These are phyloP conservation scores for Leptestheria dahalacensis DNA, from an alignment of 1,140 invertebrate genomes.

Conservation along the genomic window DNA sequence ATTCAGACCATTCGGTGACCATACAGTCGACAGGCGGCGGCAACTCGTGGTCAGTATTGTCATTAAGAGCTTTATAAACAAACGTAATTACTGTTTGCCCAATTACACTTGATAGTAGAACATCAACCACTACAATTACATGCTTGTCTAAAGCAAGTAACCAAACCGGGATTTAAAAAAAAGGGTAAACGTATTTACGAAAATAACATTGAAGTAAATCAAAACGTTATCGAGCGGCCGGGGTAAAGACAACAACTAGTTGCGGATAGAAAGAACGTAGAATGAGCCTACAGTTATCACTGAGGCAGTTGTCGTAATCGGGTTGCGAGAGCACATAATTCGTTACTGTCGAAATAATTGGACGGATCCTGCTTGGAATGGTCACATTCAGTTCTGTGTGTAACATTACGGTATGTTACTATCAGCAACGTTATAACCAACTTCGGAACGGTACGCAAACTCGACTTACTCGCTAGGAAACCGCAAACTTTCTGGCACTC, in stretches of 20 bases:
- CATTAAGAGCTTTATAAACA: no score
- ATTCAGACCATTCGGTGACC: slow-evolving; percentile 53
- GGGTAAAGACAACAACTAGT: background rate
- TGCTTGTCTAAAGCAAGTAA: no score
- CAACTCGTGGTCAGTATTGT: background rate
- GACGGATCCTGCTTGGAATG: slow-evolving; percentile 4
- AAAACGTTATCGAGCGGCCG: background rate
- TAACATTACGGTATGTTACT: slow-evolving; percentile 16
- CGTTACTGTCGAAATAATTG: slow-evolving; percentile 12
- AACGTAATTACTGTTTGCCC: no score
- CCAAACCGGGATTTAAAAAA: no score
- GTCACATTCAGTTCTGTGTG: slow-evolving; percentile 12
- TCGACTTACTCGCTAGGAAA: slow-evolving; percentile 21
- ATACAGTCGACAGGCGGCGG: slow-evolving; percentile 35
- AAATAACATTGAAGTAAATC: background rate
- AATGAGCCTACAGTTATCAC: slow-evolving; percentile 4
- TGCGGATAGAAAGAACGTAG: background rate
- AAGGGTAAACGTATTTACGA: no score
- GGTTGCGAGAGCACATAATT: slow-evolving; percentile 9
- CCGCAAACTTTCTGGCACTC: slow-evolving; percentile 61
- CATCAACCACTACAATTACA: no score
- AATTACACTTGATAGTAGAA: no score
- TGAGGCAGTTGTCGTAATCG: slow-evolving; percentile 6
- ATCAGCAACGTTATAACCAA: slow-evolving; percentile 7
- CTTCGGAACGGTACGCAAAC: background rate